These are phyloP conservation scores for Lordiphosa mommai DNA, from an alignment of 1,140 invertebrate genomes.

Conservation along the genomic window DNA sequence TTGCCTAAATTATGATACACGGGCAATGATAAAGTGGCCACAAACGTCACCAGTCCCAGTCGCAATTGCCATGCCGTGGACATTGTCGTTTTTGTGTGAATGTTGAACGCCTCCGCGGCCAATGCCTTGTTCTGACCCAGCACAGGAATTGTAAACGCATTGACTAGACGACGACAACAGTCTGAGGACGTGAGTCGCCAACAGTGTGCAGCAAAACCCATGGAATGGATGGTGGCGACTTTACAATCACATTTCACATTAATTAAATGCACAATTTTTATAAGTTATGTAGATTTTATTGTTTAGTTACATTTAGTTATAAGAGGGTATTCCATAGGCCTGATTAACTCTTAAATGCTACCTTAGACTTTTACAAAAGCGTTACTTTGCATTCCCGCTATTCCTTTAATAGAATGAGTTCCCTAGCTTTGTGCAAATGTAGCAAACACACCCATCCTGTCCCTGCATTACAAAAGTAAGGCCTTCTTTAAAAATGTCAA, in stretches of 20 bases:
- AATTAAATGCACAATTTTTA: constrained; percentile 10
- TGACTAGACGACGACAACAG: background rate
- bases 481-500: too few species aligned
- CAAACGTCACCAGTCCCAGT: constrained; percentile 52
- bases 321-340: too few species aligned
- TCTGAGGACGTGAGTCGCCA: constrained; percentile 30
- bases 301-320: background rate
- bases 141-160: constrained; percentile 2
- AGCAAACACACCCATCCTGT: too few species aligned
- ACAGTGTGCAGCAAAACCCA: background rate
- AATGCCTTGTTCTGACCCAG: constrained; percentile 27
- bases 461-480: too few species aligned
- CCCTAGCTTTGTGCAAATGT: too few species aligned
- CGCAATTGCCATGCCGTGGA: constrained; percentile 44
- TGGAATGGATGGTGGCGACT: constrained; percentile 18
- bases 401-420: too few species aligned
- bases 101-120: constrained; percentile 40
- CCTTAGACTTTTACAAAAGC: too few species aligned
- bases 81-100: constrained; percentile 7
- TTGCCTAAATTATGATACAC: constrained; percentile 72
- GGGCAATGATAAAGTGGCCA: constrained; percentile 66
- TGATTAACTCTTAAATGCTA: too few species aligned
- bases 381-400: too few species aligned
- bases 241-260: constrained; percentile 23
- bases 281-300: background rate